Percentiles rank a stretch among this genome's conserved stretches.
These are phyloP conservation scores for Hypotaenidia philippensis DNA, from an alignment of 2,797 vertebrate genomes.

Conservation along the genomic window DNA sequence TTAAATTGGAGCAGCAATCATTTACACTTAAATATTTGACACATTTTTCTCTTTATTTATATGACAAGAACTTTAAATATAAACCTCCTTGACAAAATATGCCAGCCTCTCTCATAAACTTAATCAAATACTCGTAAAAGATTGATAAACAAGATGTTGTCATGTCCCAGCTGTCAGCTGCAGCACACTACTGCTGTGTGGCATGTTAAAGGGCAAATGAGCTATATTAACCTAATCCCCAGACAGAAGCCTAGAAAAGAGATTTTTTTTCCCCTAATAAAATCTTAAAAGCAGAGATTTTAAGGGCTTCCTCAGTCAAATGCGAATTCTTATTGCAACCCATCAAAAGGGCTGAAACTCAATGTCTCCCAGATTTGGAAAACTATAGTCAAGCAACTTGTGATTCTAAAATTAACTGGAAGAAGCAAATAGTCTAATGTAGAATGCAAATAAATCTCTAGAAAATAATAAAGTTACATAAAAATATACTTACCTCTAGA, in stretches of 20 bases:
- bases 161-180: not conserved
- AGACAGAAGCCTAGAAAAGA: not conserved
- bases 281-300: not conserved
- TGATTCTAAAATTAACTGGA: not conserved
- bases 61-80: not conserved
- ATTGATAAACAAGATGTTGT: slow-evolving; percentile 8
- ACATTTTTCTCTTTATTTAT: not conserved
- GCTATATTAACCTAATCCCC: not conserved
- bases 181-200: not conserved
- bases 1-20: not conserved
- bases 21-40: not conserved
- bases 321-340: not conserved
- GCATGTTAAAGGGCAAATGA: not conserved
- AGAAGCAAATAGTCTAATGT: not conserved
- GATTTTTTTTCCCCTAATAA: not conserved
- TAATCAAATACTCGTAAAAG: not conserved
- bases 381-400: not conserved
- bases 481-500: not conserved
- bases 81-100: not conserved
- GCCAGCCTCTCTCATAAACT: not conserved
- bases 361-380: not conserved
- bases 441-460: not conserved
- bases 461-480: not conserved
- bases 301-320: not conserved
- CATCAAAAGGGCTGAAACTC: not conserved